These are phyloP conservation scores for Tetanocera ferruginea DNA, from an alignment of 2,888 invertebrate species.

Conservation along the genomic window DNA sequence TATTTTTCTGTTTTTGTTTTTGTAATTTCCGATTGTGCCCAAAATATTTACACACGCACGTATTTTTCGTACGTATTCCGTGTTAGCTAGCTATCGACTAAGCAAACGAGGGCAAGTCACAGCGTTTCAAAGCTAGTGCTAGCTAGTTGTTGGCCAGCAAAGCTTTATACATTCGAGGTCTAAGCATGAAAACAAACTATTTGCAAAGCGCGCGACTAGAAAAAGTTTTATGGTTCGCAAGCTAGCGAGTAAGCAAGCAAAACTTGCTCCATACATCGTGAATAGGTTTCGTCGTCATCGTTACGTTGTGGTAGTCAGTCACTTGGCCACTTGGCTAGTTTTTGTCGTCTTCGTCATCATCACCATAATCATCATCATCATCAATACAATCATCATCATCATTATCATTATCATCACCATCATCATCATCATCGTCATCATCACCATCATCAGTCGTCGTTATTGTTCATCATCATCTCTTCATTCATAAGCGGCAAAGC, in stretches of 20 bases:
- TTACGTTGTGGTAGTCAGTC: background rate
- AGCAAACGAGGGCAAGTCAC: background rate
- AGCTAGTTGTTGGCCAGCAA: background rate
- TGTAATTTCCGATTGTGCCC: background rate
- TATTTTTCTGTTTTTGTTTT: background rate
- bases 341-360: background rate
- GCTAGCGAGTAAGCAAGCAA: background rate
- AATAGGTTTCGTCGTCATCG: background rate
- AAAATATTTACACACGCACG: background rate
- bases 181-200: constrained; percentile 59
- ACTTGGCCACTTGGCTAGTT: background rate
- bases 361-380: background rate
- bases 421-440: background rate
- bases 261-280: background rate
- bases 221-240: constrained; percentile 11
- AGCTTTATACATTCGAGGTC: constrained; percentile 57
- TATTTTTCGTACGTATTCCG: background rate
- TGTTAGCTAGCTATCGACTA: background rate
- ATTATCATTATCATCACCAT: background rate
- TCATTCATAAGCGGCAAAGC: background rate
- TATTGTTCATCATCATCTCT: background rate
- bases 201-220: constrained; percentile 25
- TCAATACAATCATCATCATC: background rate
- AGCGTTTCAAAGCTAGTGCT: background rate
- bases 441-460: background rate